Base-by-base conservation (phyloP, 2,888 invertebrate genomes). In the Xestoiulus laeticollis region DNA sequence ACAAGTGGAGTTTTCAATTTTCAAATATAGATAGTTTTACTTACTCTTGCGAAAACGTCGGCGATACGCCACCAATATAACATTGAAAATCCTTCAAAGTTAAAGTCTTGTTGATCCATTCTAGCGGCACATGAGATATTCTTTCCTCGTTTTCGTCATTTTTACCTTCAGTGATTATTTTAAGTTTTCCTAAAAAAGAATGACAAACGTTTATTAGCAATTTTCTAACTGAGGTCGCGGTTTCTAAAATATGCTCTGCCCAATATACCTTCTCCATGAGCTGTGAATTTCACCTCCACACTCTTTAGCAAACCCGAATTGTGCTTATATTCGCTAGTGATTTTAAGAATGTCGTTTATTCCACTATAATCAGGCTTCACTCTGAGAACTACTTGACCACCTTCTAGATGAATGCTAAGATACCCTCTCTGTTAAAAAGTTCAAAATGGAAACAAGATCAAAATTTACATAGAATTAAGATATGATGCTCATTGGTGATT, bases 31-130 rank as follows among this genome's bases (percentile, higher is more conserved):
- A 85, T 14, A 44, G 19, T 22, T 0, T 14, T 32, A 85, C n/a
- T 22, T 44, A 85, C 44, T 19, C 26, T 85, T 43, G 85, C 14
- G 85, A 44, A 16, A 85, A 85, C n/a, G 38, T 85, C 1, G 85
- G 85, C 12, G 85, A 44, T 22, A 85, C 85, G 26, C 85, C 85
- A 85, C 85, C 85, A 22, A 85, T 44, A 19, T 85, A 85, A 44
- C 38, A 85, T 10, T 8, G 1, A 16, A 85, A 43, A 26, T 85
- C 44, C 19, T 26, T 85, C 38, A 85, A 85, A 16, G n/a, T 85
- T 85, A 85, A 78, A 26, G 78, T 85, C 38, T 85, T 85, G 19
- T 43, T 44, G 4, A 26, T 26, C 44, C 43, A 85, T 4, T 44
- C 38, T 44, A 38, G 38, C 5, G 38, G 43, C 38, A 85, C 44